Conservation (phyloP, 2,113 vertebrate species). For the Choloepus hoffmanni region DNA sequence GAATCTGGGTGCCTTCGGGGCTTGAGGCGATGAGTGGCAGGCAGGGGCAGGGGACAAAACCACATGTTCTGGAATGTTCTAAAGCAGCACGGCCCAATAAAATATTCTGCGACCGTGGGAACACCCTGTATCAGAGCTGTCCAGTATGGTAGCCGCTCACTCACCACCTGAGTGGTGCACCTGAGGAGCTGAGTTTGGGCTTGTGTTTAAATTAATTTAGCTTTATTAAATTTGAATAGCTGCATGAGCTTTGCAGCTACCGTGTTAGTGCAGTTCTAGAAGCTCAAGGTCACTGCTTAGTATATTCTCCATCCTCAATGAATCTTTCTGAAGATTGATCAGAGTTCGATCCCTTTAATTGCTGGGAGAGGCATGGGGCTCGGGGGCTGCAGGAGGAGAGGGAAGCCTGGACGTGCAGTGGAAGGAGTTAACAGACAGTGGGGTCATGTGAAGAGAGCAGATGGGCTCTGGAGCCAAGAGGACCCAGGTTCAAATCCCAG, state of each 20-base stretch:
- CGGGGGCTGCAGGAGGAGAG: neutral
- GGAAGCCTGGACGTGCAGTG: neutral
- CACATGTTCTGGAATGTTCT: neutral
- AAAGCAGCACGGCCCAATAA: neutral
- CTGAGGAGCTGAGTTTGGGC: neutral
- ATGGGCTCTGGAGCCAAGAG: neutral
- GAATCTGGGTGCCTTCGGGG: neutral
- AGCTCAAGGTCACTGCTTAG: neutral
- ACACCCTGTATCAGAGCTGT: neutral
- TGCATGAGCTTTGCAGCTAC: neutral
- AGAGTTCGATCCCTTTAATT: neutral
- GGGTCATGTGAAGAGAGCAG: neutral
- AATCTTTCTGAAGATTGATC: neutral
- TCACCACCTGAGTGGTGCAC: neutral
- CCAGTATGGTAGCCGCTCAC: neutral
- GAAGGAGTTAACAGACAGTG: rapidly evolving
- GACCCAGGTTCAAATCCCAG: neutral
- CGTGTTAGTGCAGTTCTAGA: neutral
- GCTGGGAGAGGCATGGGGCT: no score
- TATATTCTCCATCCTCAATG: neutral
- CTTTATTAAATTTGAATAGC: neutral
- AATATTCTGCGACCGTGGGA: neutral
- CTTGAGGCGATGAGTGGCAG: neutral
- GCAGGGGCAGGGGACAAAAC: neutral
- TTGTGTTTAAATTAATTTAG: neutral